Percentiles rank a stretch among this genome's conserved stretches.
phyloP scores from a whole-genome alignment of 2,888 invertebrate genomes.

The Pecten maximus region DNA sequence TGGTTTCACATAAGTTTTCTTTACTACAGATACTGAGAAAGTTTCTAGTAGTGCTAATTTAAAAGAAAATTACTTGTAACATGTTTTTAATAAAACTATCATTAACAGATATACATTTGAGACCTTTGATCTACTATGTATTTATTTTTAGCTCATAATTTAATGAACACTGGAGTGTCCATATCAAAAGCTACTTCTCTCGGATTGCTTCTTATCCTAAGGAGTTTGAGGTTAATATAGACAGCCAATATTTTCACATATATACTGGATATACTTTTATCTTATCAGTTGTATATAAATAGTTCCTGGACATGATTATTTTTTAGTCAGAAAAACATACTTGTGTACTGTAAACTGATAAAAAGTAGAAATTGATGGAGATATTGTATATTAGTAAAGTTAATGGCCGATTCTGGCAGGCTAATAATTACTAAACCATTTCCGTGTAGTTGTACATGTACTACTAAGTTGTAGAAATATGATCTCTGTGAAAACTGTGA shows the following conservation, averaged over 20 bases:
- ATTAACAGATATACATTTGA: no score
- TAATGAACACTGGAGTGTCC: no score
- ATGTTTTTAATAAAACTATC: no score
- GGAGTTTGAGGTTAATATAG: no score
- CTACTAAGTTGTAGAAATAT: not conserved
- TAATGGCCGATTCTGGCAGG: not conserved
- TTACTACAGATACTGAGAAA: no score
- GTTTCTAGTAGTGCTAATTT: no score
- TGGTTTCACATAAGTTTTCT: no score
- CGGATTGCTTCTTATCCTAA: no score
- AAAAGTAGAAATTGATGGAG: not conserved
- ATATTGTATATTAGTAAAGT: not conserved
- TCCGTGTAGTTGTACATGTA: not conserved
- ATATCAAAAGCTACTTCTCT: no score
- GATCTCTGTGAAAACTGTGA: not conserved
- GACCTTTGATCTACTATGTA: no score
- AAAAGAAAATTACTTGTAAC: no score
- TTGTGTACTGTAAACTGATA: not conserved
- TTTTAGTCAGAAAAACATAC: not conserved
- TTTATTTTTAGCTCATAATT: no score
- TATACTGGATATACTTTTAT: not conserved
- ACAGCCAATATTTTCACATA: not conserved
- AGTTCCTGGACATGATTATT: not conserved
- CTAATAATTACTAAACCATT: not conserved
- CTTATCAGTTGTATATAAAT: not conserved